Evolutionary conservation across 2,113 vertebrate genomes (phyloP).

Genomic region (Oncorhynchus kisutch): DNA sequence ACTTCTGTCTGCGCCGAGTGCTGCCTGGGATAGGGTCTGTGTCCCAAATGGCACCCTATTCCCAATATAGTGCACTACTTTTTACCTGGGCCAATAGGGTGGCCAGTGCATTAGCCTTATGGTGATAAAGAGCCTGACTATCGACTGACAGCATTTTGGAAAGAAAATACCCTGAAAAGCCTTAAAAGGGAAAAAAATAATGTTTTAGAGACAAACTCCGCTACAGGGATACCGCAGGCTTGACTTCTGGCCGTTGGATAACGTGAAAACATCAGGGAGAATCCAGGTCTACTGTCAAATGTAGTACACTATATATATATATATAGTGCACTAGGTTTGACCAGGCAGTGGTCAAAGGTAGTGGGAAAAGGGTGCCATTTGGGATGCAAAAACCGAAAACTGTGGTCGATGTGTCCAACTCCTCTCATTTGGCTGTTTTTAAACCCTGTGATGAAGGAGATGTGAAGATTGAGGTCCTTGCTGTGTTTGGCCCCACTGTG

Average conservation of each 20-base stretch:
- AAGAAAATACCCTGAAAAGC: conserved; percentile 7
- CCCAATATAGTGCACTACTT: conserved; percentile 24
- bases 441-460: conserved; percentile 36
- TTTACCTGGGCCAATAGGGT: too few species aligned
- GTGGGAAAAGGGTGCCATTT: too few species aligned
- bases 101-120: neutral
- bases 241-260: conserved; percentile 31
- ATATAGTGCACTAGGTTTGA: too few species aligned
- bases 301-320: neutral
- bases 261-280: conserved; percentile 57
- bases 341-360: too few species aligned
- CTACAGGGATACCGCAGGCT: conserved; percentile 31
- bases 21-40: neutral
- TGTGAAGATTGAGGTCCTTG: conserved; percentile 47
- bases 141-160: conserved; percentile 53
- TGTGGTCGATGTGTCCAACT: conserved; percentile 47
- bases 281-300: conserved; percentile 27
- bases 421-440: conserved; percentile 46
- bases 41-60: too few species aligned
- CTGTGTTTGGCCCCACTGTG: conserved; percentile 28
- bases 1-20: conserved; percentile 14
- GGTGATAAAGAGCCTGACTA: conserved; percentile 41
- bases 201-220: neutral
- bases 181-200: conserved; percentile 4
- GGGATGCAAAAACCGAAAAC: neutral